Base-by-base conservation (phyloP, 2,797 vertebrate species). In the Alectoris magna region DNA sequence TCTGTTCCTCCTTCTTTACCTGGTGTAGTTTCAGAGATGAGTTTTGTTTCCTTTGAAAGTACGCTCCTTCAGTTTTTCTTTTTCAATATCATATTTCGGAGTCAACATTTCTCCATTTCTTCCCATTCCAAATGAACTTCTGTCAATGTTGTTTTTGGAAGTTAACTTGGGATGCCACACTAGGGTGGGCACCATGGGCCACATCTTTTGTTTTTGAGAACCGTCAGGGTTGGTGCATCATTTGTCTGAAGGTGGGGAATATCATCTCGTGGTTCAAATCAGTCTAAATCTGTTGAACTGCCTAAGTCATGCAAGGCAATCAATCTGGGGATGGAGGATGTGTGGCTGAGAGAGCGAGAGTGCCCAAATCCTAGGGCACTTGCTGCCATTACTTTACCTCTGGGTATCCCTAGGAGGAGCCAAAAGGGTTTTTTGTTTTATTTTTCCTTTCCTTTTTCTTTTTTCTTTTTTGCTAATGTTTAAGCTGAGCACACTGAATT, bases 401-500 rank as follows among this genome's bases (percentile, higher is more conserved):
- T 31, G 43, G 38, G 5, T 88, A 87, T 95, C 55, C 55, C 43
- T 62, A 31, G 66, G 19, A 86, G 56, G 13, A 34, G 6, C 22
- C 22, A 49, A 49, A 76, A 84, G 63, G 46, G 9, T 69, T 3
- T 69, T 18, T 2, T 34, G 34, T 34, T 41, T 60, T 24, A n/a
- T 36, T 31, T 34, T 7, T n/a, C 17, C 27, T 27, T 9, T 29
- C 7, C 11, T 38, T 15, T 67, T 11, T 27, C 14, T 9, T 21
- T 10, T 14, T 14, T 3, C 2, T 6, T 14, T 49, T 24, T 14
- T 5, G 7, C 13, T 41, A 18, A 6, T 49, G 3, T 75, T 94
- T 88, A 72, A 43, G 73, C 80, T 91, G 89, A 94, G 48, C 44
- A 31, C 29, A 60, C 53, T 73, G 87, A 64, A 41, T 70, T 76